A percentile compares a stretch with the other conserved stretches of the same genome.
Evolutionary conservation across 2,113 vertebrate genomes (phyloP).

Genomic region (Callipepla squamata): DNA sequence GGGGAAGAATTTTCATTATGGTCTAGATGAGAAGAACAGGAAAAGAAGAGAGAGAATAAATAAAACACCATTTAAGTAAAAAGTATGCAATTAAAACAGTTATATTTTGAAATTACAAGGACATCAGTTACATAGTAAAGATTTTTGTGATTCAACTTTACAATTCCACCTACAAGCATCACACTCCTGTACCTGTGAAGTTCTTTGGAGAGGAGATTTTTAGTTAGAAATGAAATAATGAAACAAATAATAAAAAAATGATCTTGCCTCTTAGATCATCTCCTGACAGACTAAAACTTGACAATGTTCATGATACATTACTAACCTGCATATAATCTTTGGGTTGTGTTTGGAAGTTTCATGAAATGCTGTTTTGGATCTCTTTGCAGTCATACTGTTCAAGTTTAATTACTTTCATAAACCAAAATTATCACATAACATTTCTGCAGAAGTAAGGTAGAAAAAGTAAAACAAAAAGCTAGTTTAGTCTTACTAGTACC

Average conservation of each 20-base stretch:
- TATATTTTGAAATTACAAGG: not conserved
- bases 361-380: not conserved
- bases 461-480: not conserved
- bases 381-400: not conserved
- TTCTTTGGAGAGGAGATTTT: not conserved
- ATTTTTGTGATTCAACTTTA: not conserved
- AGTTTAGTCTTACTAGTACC: not conserved
- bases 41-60: not conserved
- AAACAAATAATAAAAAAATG: rapidly evolving
- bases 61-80: not conserved
- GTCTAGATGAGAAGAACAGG: not conserved
- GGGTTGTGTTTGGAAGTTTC: rapidly evolving
- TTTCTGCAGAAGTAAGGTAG: not conserved
- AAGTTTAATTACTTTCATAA: not conserved
- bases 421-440: not conserved
- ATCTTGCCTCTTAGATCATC: not conserved
- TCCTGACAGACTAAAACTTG: not conserved
- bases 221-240: not conserved
- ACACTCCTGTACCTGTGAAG: not conserved
- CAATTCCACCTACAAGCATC: not conserved
- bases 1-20: not conserved
- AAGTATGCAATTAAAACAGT: not conserved
- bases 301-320: not conserved
- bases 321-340: not conserved
- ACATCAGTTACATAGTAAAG: not conserved